Conservation (phyloP, 2,888 invertebrate species). For the Dolomedes plantarius region DNA sequence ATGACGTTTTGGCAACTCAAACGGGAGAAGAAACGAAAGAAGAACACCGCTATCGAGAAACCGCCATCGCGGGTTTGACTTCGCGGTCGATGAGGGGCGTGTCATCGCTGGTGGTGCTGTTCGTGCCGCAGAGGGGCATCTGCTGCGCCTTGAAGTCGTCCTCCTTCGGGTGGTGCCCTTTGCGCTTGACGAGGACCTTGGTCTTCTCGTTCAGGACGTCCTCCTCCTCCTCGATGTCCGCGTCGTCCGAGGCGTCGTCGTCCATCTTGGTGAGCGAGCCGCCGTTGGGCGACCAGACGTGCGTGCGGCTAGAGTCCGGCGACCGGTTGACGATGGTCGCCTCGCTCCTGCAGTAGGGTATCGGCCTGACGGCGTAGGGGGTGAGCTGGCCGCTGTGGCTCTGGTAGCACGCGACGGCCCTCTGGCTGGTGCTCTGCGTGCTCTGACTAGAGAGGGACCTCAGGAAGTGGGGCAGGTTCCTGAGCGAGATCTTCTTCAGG, state of each 20-base stretch:
- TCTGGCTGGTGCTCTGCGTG: constrained; percentile 36
- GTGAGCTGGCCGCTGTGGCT: constrained; percentile 54
- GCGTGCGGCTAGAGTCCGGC: constrained; percentile 21
- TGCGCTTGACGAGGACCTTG: constrained; percentile 49
- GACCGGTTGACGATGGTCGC: constrained; percentile 51
- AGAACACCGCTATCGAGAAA: not conserved
- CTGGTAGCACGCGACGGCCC: constrained; percentile 22
- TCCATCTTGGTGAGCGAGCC: constrained; percentile 14
- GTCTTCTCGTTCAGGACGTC: constrained; percentile 18
- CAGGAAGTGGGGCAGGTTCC: constrained; percentile 71
- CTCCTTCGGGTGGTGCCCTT: constrained; percentile 20
- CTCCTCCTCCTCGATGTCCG: constrained; percentile 49
- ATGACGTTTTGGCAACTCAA: too few relatives aligned
- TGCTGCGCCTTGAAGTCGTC: constrained; percentile 23
- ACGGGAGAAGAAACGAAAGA: too few relatives aligned
- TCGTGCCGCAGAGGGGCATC: constrained; percentile 47
- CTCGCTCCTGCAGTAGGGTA: constrained; percentile 60
- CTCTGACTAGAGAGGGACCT: constrained; percentile 73
- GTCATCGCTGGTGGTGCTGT: constrained; percentile 59
- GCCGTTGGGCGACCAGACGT: constrained; percentile 43
- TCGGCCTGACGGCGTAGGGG: constrained; percentile 19
- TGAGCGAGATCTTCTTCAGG: constrained; percentile 72
- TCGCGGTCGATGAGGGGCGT: constrained; percentile 59
- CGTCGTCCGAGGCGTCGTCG: constrained; percentile 22
- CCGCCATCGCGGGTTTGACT: constrained; percentile 29